Evolutionary conservation across 2,888 invertebrate genomes (phyloP).

Genomic region (Nomada ruficornis): DNA sequence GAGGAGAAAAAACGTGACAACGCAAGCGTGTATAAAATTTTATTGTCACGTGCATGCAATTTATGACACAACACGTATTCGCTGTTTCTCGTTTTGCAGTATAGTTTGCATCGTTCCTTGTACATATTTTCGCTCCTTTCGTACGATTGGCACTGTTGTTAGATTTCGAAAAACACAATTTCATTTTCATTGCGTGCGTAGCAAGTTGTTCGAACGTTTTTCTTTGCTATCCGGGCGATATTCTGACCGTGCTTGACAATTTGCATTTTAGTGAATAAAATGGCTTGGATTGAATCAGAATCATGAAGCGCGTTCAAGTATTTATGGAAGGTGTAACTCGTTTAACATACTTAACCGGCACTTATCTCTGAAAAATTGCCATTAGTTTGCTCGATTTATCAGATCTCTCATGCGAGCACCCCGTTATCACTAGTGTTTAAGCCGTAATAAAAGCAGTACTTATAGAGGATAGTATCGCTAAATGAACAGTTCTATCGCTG

Average conservation of each 20-base stretch:
- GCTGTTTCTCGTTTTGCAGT: not conserved
- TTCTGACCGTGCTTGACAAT: not conserved
- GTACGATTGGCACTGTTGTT: not conserved
- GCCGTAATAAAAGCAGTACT: constrained; percentile 28
- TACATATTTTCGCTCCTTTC: not conserved
- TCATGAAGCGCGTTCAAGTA: constrained; percentile 8
- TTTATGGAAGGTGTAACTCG: constrained; percentile 1
- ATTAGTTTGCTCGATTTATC: constrained; percentile 44
- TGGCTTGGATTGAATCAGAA: not conserved
- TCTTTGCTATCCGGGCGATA: not conserved
- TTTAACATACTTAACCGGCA: not conserved
- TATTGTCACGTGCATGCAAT: constrained; percentile 3
- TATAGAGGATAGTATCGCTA: constrained; percentile 17
- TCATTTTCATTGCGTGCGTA: no score
- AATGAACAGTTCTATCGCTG: constrained; percentile 18
- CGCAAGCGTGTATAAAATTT: constrained; percentile 27
- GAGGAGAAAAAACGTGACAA: not conserved
- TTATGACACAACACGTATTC: not conserved
- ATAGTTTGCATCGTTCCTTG: no score
- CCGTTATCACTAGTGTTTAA: constrained; percentile 39
- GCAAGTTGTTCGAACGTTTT: not conserved
- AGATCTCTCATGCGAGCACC: constrained; percentile 42
- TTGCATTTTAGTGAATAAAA: not conserved
- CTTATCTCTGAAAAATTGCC: constrained; percentile 35
- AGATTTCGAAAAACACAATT: not conserved